Conservation (phyloP, 2,797 vertebrate species). For the Champsocephalus esox region DNA sequence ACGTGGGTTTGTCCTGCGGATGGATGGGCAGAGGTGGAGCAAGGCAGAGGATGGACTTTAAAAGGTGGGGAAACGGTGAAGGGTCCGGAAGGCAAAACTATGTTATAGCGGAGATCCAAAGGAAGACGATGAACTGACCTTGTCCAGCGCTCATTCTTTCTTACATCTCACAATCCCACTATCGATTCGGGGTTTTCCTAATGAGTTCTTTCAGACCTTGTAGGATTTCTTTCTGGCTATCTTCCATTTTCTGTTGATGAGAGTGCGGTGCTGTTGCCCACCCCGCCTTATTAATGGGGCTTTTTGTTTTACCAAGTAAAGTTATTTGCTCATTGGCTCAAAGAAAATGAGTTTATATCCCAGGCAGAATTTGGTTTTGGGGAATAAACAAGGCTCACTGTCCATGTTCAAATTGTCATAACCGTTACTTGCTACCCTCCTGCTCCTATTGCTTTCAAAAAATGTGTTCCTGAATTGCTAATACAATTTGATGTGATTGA, state of each 20-base stretch:
- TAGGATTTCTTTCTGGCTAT: slow-evolving; percentile 69
- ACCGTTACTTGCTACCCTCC: slow-evolving; percentile 13
- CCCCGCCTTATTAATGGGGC: slow-evolving; percentile 34
- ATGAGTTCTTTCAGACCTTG: slow-evolving; percentile 73
- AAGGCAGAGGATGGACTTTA: slow-evolving; percentile 22
- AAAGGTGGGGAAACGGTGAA: slow-evolving; percentile 51
- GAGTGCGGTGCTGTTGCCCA: slow-evolving; percentile 24
- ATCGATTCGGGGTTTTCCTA: slow-evolving; percentile 71
- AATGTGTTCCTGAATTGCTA: slow-evolving; percentile 18
- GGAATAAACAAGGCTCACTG: slow-evolving; percentile 6
- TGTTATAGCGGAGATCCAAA: slow-evolving; percentile 59
- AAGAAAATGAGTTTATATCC: slow-evolving; percentile 33
- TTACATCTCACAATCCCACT: slow-evolving; percentile 61
- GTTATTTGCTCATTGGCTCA: slow-evolving; percentile 59
- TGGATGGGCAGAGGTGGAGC: slow-evolving; percentile 43
- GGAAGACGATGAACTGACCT: slow-evolving; percentile 54
- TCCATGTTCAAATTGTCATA: slow-evolving; percentile 29
- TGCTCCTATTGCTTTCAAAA: slow-evolving; percentile 6
- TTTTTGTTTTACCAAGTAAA: slow-evolving; percentile 28
- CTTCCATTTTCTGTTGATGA: slow-evolving; percentile 62
- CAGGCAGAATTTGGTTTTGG: slow-evolving; percentile 29
- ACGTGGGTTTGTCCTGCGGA: slow-evolving; percentile 56
- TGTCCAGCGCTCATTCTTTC: slow-evolving; percentile 50
- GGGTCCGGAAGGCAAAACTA: slow-evolving; percentile 67
- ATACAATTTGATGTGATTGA: slow-evolving; percentile 17